Base-by-base conservation (phyloP, 2,888 invertebrate species). In the Drosophila mimica region DNA sequence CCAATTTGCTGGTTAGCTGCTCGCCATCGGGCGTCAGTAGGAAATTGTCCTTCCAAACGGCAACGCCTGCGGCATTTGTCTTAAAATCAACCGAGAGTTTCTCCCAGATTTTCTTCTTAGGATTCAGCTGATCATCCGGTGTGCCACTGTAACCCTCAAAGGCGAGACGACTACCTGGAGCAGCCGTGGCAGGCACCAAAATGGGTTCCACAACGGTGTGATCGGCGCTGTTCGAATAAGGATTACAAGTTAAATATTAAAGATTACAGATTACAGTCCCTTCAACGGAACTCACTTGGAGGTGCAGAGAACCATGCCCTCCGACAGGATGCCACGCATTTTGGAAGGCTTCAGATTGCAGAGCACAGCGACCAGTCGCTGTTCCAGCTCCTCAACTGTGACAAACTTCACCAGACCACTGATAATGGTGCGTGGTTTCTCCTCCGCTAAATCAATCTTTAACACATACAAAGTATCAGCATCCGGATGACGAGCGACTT, bases 311-410 rank as follows among this genome's bases (percentile, higher is more conserved):
- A 99, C 97, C 98, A 99, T 98, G 74, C 98, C 99, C 92, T 96
- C 96, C 0, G 98, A 98, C 83, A 97, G 96, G 34, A 99, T 94
- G 58, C 99, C 98, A 78, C 99, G 95, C 96, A 99, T 97, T 94
- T 99, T 99, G 17, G 98, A 98, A 43, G 99, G 96, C 94, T 99
- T 99, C 58, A 99, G 94, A 93, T 99, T 99, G 86, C 98, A 98
- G 58, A 99, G 94, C 4, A 99, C 97, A 6, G 99, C 96, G 7
- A 99, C 99, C 93, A 97, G 94, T 70, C 98, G 95, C 89, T 98
- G 95, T 90, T 96, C 95, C 96, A 99, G 97, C 93, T 98, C 96
- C 90, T 98, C 98, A 61, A 98, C 94, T 15, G 98, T 96, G 25
- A 99, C 96, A 94, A 95, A 98, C 91, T 98, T 97, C 0, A 99